These are phyloP conservation scores for Hypanus sabinus DNA, from an alignment of 2,113 vertebrate species.

Conservation along the genomic window DNA sequence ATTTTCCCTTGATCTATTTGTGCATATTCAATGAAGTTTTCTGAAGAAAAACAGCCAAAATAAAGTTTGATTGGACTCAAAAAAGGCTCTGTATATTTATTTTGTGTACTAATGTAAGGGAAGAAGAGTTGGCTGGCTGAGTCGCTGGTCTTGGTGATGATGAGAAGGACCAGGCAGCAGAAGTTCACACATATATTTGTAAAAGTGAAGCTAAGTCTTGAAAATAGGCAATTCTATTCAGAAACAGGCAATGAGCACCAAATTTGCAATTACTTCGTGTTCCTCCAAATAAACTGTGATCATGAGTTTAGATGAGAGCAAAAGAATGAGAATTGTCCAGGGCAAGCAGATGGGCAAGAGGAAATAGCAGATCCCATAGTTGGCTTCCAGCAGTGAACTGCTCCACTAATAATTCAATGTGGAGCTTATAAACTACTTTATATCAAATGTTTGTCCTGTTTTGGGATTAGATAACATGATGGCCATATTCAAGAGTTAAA, in stretches of 20 bases:
- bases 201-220: background rate
- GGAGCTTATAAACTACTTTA: conserved; percentile 12
- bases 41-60: background rate
- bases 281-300: background rate
- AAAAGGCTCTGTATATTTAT: background rate
- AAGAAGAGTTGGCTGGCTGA: background rate
- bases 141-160: background rate
- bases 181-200: background rate
- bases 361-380: background rate
- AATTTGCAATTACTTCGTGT: background rate
- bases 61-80: background rate
- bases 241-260: background rate
- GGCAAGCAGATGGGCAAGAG: background rate
- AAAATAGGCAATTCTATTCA: background rate
- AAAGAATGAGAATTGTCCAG: background rate
- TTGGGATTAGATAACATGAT: background rate
- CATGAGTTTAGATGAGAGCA: background rate
- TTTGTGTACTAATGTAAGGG: background rate
- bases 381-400: background rate
- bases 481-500: conserved; percentile 8
- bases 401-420: conserved; percentile 11
- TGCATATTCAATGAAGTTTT: background rate
- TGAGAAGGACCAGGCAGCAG: background rate
- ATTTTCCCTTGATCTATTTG: background rate
- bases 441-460: background rate